Conservation (phyloP, 2,113 vertebrate species). For the Platysteira castanea region DNA sequence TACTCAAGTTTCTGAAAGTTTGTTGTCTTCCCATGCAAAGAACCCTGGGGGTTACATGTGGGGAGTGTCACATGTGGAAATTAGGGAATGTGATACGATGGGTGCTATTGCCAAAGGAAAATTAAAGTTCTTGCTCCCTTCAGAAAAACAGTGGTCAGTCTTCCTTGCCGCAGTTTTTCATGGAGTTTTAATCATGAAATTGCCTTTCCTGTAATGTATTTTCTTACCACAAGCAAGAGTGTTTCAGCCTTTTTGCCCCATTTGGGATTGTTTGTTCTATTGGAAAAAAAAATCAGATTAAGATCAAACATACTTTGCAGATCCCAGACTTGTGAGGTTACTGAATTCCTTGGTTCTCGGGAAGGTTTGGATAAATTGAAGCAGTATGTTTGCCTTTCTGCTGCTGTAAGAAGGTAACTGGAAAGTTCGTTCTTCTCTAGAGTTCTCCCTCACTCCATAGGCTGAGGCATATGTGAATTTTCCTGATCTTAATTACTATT, state of each 20-base stretch:
- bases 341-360: background rate
- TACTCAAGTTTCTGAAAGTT: background rate
- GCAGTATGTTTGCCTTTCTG: background rate
- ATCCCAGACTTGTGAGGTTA: background rate
- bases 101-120: background rate
- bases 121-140: background rate
- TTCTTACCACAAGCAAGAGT: background rate
- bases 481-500: constrained; percentile 58
- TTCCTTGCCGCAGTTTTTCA: background rate
- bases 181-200: background rate
- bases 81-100: background rate
- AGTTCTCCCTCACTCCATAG: background rate
- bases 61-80: background rate
- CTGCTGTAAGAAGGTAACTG: background rate
- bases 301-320: background rate
- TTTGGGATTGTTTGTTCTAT: background rate
- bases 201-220: background rate
- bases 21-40: background rate
- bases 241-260: background rate
- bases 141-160: background rate
- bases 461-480: constrained; percentile 33
- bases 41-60: background rate
- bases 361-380: background rate
- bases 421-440: background rate
- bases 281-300: background rate